Conservation (phyloP, 92 coral and sea anemone species). For the Muricea muricata region DNA sequence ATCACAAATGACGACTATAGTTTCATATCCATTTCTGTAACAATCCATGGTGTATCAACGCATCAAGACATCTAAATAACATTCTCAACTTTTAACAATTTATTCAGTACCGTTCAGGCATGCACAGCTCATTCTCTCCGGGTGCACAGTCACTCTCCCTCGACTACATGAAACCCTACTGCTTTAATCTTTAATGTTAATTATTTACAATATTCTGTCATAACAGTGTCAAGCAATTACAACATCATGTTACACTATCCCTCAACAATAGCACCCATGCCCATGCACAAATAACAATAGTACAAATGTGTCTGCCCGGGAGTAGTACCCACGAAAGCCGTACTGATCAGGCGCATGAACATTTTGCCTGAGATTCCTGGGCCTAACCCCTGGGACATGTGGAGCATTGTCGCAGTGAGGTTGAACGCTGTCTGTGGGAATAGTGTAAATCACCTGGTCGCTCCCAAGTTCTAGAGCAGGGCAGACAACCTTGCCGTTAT, state of each 20-base stretch:
- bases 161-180: no score
- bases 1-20: no score
- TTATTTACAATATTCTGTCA: no score
- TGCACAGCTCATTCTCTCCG: no score
- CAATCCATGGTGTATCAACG: no score
- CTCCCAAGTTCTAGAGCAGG: constrained; percentile 55
- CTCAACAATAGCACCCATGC: neutral
- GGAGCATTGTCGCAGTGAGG: constrained; percentile 45
- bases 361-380: constrained; percentile 55
- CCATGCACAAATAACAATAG: neutral
- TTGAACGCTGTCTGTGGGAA: constrained; percentile 20
- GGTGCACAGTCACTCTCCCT: no score
- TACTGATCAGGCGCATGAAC: constrained; percentile 56
- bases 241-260: neutral
- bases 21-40: no score
- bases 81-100: no score
- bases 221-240: no score
- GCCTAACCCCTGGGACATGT: constrained; percentile 41
- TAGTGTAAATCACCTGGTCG: constrained; percentile 53
- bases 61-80: no score
- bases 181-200: no score
- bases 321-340: constrained; percentile 44
- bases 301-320: neutral
- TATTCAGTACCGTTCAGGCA: no score
- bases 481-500: constrained; percentile 51